Conservation (phyloP, 1,140 invertebrate species). For the Thaumatotibia leucotreta region DNA sequence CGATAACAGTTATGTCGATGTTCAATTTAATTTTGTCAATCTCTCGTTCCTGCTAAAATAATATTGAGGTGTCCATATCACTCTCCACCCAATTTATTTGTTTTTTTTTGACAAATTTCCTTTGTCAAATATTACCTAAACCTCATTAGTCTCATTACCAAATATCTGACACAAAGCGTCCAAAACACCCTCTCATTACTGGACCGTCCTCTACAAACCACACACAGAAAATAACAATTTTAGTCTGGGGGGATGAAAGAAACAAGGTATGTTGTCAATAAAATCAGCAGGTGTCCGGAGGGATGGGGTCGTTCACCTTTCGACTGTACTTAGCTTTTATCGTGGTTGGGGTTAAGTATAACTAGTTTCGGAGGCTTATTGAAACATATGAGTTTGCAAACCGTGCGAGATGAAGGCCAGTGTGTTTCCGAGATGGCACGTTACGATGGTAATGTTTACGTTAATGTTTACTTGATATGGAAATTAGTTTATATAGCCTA, state of each 20-base stretch:
- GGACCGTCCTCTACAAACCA: not conserved
- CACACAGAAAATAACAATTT: conserved; percentile 26
- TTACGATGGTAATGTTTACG: no score
- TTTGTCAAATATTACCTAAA: not conserved
- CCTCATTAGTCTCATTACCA: not conserved
- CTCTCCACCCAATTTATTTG: no score
- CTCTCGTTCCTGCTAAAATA: no score
- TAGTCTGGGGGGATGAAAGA: conserved; percentile 39
- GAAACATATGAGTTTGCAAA: conserved; percentile 20
- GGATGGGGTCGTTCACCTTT: conserved; percentile 54
- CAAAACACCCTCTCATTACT: conserved; percentile 8
- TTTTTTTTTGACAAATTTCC: not conserved
- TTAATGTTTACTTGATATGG: no score
- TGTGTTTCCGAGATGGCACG: no score
- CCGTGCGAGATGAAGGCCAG: not conserved
- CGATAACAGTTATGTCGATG: no score
- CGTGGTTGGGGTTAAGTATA: conserved; percentile 27
- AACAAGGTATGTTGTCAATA: conserved; percentile 57
- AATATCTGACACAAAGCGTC: not conserved
- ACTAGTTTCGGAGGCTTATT: not conserved
- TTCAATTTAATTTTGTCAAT: no score
- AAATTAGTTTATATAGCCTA: no score
- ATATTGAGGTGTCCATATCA: no score
- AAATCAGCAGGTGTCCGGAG: conserved; percentile 60
- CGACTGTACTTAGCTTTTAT: conserved; percentile 39